Percentiles rank a stretch among this genome's conserved stretches.
Evolutionary conservation across 1,140 invertebrate species (phyloP).

Genomic region (Palaemon carinicauda): DNA sequence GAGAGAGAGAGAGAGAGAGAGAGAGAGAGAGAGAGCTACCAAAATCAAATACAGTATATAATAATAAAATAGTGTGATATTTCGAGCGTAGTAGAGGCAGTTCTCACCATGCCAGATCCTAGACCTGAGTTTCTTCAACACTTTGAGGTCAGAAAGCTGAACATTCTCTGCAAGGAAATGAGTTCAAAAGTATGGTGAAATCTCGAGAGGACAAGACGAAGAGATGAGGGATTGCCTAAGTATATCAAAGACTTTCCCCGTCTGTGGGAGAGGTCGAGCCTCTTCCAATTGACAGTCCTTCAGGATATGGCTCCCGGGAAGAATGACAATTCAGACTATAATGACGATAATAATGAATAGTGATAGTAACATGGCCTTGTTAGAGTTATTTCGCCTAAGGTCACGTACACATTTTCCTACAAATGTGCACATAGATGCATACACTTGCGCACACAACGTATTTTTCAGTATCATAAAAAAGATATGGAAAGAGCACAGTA

Average conservation of each 20-base stretch:
- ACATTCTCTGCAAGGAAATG: conserved; percentile 55
- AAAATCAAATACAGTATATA: conserved; percentile 18
- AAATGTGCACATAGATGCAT: too few relatives aligned
- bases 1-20: background rate
- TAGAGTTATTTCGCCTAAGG: too few relatives aligned
- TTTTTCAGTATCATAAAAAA: too few relatives aligned
- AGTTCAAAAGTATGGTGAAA: conserved; percentile 13
- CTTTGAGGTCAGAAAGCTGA: conserved; percentile 46
- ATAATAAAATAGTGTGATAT: conserved; percentile 33
- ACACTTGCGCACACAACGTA: too few relatives aligned
- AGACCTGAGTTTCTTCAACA: conserved; percentile 55
- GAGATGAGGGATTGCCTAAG: background rate
- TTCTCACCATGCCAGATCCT: conserved; percentile 58
- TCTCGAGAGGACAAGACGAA: background rate
- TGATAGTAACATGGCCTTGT: too few relatives aligned
- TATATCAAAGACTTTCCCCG: background rate
- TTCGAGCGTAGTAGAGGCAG: conserved; percentile 33
- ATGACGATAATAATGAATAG: too few relatives aligned
- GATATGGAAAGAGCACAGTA: too few relatives aligned
- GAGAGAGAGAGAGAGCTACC: conserved; percentile 22
- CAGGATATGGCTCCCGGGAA: too few relatives aligned
- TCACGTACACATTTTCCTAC: too few relatives aligned
- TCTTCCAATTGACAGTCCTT: background rate
- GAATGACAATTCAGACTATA: too few relatives aligned
- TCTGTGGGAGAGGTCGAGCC: background rate